A percentile compares a stretch with the other conserved stretches of the same genome.
Evolutionary conservation across 2,888 invertebrate genomes (phyloP).

Genomic region (Pristionchus mayeri): DNA sequence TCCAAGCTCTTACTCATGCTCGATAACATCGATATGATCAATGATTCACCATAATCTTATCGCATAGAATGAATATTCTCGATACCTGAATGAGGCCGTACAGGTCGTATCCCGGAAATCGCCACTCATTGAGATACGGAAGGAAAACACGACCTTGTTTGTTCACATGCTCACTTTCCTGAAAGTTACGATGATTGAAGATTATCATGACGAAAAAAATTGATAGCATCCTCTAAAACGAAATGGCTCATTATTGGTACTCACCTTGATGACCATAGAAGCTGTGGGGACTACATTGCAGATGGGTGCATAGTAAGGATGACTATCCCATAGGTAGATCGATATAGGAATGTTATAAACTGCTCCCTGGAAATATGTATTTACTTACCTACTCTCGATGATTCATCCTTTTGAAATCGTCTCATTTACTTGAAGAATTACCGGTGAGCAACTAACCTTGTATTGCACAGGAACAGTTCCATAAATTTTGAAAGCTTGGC

Average conservation of each 20-base stretch:
- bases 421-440: background rate
- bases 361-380: slow-evolving; percentile 79
- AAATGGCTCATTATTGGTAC: too few species aligned
- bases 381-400: background rate
- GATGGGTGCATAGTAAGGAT: slow-evolving; percentile 95
- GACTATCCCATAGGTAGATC: slow-evolving; percentile 96
- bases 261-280: slow-evolving; percentile 92
- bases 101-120: slow-evolving; percentile 85
- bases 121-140: slow-evolving; percentile 96
- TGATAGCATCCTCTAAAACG: too few species aligned
- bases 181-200: background rate
- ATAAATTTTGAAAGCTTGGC: slow-evolving; percentile 77
- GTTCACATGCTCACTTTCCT: slow-evolving; percentile 48
- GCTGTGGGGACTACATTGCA: slow-evolving; percentile 90
- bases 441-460: slow-evolving; percentile 78
- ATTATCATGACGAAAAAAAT: background rate
- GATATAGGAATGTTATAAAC: slow-evolving; percentile 96
- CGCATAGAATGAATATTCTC: background rate
- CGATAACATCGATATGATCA: slow-evolving; percentile 14
- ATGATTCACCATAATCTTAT: slow-evolving; percentile 17
- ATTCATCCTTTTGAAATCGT: slow-evolving; percentile 24
- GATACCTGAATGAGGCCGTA: slow-evolving; percentile 86
- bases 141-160: slow-evolving; percentile 91
- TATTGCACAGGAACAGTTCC: slow-evolving; percentile 79
- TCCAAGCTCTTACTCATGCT: slow-evolving; percentile 15